phyloP scores from a whole-genome alignment of 2,797 vertebrate genomes.

The Molossus alvarezi region DNA sequence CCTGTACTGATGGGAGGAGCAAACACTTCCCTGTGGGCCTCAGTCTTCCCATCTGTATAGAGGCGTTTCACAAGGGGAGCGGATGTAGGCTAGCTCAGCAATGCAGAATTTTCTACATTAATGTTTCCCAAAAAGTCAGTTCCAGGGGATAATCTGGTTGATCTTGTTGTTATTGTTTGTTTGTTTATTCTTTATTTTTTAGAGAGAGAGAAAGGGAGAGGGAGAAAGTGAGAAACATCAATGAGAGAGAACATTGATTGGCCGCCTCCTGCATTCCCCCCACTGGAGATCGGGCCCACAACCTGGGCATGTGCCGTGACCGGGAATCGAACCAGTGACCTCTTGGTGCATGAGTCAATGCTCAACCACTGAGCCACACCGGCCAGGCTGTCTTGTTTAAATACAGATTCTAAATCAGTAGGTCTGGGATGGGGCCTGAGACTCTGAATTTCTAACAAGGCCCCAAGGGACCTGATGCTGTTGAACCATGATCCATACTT shows the following conservation, averaged over 20 bases:
- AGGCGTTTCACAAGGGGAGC: not conserved
- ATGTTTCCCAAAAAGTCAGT: not conserved
- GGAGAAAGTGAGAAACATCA: no score
- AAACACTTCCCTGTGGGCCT: not conserved
- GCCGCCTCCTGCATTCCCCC: no score
- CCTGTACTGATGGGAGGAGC: not conserved
- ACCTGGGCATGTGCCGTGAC: no score
- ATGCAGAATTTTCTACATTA: not conserved
- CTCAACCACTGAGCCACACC: no score
- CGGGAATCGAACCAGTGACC: no score
- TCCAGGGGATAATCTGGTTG: not conserved
- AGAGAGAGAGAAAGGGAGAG: no score
- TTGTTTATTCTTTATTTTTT: no score
- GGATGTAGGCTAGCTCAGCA: not conserved
- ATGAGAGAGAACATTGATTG: no score
- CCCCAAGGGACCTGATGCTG: not conserved
- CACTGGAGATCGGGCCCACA: no score
- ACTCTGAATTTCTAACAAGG: not conserved
- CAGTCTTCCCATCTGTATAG: not conserved
- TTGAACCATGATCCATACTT: not conserved
- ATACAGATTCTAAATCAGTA: conserved; percentile 25
- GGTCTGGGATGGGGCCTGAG: not conserved
- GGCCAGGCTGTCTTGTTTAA: not conserved
- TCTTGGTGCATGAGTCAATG: no score
- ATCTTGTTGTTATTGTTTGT: not conserved